These are phyloP conservation scores for Phymanthus crucifer DNA, from an alignment of 92 coral and sea anemone genomes.

Conservation along the genomic window DNA sequence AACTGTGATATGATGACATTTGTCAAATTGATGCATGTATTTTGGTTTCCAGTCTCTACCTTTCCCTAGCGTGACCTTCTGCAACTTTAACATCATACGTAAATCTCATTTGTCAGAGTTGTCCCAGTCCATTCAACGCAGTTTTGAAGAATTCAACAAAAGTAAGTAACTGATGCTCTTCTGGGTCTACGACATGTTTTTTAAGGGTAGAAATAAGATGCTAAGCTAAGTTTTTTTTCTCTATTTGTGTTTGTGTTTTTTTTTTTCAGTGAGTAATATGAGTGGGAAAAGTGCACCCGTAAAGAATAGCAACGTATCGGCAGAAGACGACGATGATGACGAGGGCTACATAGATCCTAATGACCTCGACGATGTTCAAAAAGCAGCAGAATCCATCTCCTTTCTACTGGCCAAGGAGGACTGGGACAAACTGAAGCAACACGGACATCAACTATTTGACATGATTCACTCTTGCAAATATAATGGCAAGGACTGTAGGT, in stretches of 20 bases:
- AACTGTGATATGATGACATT: background rate
- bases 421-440: background rate
- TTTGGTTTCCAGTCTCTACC: conserved; percentile 26
- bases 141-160: background rate
- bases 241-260: background rate
- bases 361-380: background rate
- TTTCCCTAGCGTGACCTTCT: conserved; percentile 45
- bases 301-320: background rate
- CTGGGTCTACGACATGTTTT: background rate
- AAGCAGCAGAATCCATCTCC: background rate
- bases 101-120: conserved; percentile 12
- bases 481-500: conserved; percentile 58
- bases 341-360: background rate
- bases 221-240: background rate
- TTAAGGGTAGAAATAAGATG: no score
- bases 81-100: conserved; percentile 53
- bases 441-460: conserved; percentile 62
- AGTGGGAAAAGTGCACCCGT: background rate
- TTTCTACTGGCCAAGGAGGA: conserved; percentile 8
- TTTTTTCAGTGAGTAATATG: background rate
- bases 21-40: background rate
- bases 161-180: background rate
- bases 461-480: conserved; percentile 59
- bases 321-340: background rate
- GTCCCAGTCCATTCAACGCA: background rate